Conservation (phyloP, 2,113 vertebrate species). For the Talpa occidentalis region DNA sequence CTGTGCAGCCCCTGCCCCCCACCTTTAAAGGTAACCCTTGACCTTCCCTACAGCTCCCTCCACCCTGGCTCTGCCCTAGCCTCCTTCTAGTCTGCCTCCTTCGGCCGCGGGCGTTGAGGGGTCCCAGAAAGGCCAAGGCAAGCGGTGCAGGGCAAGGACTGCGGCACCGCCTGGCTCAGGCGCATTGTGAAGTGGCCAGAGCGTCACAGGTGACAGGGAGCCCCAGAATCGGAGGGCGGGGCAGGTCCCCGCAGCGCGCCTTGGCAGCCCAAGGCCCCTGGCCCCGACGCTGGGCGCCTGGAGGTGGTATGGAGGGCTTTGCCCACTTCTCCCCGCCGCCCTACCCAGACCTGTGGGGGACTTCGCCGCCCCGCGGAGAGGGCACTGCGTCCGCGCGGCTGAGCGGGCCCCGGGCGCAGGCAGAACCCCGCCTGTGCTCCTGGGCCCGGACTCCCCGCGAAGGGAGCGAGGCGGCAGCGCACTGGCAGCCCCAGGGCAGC, state of each 20-base stretch:
- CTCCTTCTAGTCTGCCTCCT: too few relatives aligned
- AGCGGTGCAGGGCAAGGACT: background rate
- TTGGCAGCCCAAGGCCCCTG: background rate
- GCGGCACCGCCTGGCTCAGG: accelerated
- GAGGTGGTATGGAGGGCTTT: constrained; percentile 59
- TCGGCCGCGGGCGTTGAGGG: too few relatives aligned
- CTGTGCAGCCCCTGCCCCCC: too few relatives aligned
- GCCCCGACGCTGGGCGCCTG: background rate
- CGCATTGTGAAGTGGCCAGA: constrained; percentile 69
- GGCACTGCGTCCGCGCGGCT: constrained; percentile 74
- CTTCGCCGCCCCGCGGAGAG: constrained; percentile 56
- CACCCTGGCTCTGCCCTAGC: too few relatives aligned
- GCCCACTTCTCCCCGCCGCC: constrained; percentile 52
- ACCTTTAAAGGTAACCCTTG: background rate
- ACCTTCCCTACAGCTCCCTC: background rate
- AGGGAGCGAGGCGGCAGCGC: constrained; percentile 71
- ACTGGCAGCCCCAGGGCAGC: background rate
- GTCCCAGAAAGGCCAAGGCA: too few relatives aligned
- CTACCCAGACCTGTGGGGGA: constrained; percentile 80
- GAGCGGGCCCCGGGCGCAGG: background rate
- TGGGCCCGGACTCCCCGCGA: constrained; percentile 74
- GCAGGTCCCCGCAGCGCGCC: background rate
- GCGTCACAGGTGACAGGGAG: constrained; percentile 44
- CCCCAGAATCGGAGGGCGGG: background rate
- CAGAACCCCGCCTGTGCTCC: constrained; percentile 69